Evolutionary conservation across 2,888 invertebrate genomes (phyloP).

Genomic region (Theretra japonica): DNA sequence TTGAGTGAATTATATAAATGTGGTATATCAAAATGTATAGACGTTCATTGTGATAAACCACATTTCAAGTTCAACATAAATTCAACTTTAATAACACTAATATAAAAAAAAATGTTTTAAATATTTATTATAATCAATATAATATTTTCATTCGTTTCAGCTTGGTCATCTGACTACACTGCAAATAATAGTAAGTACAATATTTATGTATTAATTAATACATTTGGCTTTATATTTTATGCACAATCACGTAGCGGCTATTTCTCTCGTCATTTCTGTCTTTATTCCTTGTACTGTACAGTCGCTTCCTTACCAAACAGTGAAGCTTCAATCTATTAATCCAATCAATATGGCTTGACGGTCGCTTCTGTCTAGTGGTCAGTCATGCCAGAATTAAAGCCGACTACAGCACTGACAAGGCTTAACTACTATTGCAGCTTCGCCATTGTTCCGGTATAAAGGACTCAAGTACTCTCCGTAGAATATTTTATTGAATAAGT

Average conservation of each 20-base stretch:
- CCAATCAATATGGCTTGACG: slow-evolving; percentile 1
- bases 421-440: not conserved
- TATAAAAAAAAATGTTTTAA: not conserved
- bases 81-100: not conserved
- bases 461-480: not conserved
- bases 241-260: not conserved
- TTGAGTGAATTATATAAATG: no score
- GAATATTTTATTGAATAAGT: not conserved
- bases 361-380: not conserved
- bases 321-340: not conserved
- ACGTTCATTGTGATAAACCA: no score
- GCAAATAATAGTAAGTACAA: no score
- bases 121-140: no score
- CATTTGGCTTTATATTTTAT: not conserved
- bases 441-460: not conserved
- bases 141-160: no score
- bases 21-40: not conserved
- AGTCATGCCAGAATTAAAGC: not conserved
- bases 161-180: no score
- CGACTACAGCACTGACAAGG: not conserved
- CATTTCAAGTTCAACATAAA: no score
- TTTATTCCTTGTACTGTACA: not conserved
- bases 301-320: not conserved
- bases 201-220: no score
- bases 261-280: not conserved